Evolutionary conservation across 2,888 invertebrate genomes (phyloP), one percentile per base, ranked within the genome.

Genomic region (Busseola fusca): DNA sequence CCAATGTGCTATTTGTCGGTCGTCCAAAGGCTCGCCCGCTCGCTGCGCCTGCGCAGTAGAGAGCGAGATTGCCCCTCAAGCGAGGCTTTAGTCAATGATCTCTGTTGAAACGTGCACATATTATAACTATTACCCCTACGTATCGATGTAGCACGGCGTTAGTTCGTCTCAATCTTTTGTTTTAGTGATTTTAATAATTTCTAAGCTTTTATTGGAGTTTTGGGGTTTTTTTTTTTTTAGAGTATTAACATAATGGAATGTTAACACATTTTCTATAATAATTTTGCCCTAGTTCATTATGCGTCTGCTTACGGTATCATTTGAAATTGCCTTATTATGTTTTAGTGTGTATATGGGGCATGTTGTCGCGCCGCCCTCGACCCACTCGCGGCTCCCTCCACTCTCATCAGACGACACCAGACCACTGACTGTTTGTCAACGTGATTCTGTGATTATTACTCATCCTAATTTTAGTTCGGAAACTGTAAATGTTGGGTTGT

Each of bases 401-500:
- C 48, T n/a, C n/a, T n/a, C n/a, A n/a, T n/a, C n/a, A n/a, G n/a
- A n/a, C n/a, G n/a, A n/a, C n/a, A n/a, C n/a, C n/a, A n/a, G n/a
- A n/a, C n/a, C n/a, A n/a, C 50, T 68, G 42, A 75, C 56, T 74
- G 81, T 82, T 71, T 63, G 75, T 74, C 85, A 87, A 87, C 87
- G 85, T 80, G 88, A 82, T 87, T 88, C 91, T 91, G 91, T 91
- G 91, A 91, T 92, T 84, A 88, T 89, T 89, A 88, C 87, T 87
- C 88, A 86, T 88, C 84, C 87, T 88, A 69, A 80, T 90, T 85
- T 88, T 88, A 88, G 86, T 89, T 87, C 80, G 88, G 88, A 89
- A 90, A 90, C 87, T 92, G 92, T 93, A 92, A 87, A 92, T 92
- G 92, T 94, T 94, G 95, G 95, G 95, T 92, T 89, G 95, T 93